Percentiles rank a stretch among this genome's conserved stretches.
Conservation (phyloP, 2,888 invertebrate species). For the Leptopilina drosophilae region DNA sequence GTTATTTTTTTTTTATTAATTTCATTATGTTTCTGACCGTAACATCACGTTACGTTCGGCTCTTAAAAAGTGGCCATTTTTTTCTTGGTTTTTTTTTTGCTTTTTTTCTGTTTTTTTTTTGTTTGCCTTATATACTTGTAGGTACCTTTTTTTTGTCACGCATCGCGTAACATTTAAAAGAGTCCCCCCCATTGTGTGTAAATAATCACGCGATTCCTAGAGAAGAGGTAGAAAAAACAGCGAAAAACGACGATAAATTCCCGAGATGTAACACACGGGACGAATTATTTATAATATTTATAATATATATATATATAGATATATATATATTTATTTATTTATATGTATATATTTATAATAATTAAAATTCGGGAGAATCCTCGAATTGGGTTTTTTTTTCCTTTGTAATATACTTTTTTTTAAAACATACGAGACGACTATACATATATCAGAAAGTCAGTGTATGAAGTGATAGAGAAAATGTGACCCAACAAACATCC, state of each 20-base stretch:
- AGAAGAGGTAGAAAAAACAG: conserved; percentile 74
- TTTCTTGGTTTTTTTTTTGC: conserved; percentile 48
- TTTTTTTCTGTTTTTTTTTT: conserved; percentile 37
- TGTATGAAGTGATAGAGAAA: conserved; percentile 36
- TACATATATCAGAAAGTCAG: conserved; percentile 36
- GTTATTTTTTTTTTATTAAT: conserved; percentile 62
- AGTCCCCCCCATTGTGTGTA: conserved; percentile 50
- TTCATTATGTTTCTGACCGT: conserved; percentile 73
- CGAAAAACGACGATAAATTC: conserved; percentile 70
- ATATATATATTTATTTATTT: conserved; percentile 42
- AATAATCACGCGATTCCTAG: conserved; percentile 68
- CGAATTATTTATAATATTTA: conserved; percentile 52
- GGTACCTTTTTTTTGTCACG: conserved; percentile 45
- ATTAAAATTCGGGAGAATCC: conserved; percentile 60
- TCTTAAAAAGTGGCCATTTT: conserved; percentile 55
- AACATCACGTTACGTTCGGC: conserved; percentile 58
- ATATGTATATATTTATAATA: conserved; percentile 59
- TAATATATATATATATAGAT: conserved; percentile 49
- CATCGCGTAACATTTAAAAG: conserved; percentile 54
- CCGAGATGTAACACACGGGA: conserved; percentile 61
- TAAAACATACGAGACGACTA: conserved; percentile 53
- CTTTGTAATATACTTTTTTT: conserved; percentile 48
- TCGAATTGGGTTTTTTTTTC: conserved; percentile 43
- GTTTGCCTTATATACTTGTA: conserved; percentile 47
- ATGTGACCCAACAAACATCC: conserved; percentile 31